These are phyloP conservation scores for Cryptus viduatorius DNA, from an alignment of 2,888 invertebrate species.

Conservation along the genomic window DNA sequence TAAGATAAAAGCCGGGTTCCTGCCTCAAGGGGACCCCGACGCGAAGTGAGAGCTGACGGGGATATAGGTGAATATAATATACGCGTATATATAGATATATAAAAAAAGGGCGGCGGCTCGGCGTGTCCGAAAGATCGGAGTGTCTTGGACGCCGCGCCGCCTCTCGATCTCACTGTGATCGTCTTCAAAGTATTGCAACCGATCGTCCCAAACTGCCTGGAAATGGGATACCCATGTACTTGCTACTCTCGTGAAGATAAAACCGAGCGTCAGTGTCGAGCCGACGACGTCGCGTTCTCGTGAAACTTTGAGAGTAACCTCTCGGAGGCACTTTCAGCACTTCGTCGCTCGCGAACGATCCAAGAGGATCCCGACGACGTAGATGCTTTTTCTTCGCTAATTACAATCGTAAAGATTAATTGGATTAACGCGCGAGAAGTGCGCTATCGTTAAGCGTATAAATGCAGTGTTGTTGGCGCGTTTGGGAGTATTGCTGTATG, in stretches of 20 bases:
- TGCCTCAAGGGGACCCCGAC: neutral
- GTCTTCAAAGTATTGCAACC: slow-evolving; percentile 65
- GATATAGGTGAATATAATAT: slow-evolving; percentile 45
- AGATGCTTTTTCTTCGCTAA: slow-evolving; percentile 73
- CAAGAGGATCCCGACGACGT: slow-evolving; percentile 39
- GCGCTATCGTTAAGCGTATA: slow-evolving; percentile 37
- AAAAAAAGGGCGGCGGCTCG: slow-evolving; percentile 60
- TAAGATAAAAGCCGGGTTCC: slow-evolving; percentile 59
- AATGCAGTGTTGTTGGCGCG: slow-evolving; percentile 33
- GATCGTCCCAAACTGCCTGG: slow-evolving; percentile 78
- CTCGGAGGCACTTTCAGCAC: slow-evolving; percentile 38
- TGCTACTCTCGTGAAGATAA: slow-evolving; percentile 82
- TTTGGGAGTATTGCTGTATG: slow-evolving; percentile 33
- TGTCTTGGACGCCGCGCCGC: slow-evolving; percentile 24
- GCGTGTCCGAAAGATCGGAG: slow-evolving; percentile 23
- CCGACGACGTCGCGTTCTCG: slow-evolving; percentile 45
- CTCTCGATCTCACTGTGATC: slow-evolving; percentile 41
- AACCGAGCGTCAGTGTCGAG: slow-evolving; percentile 72
- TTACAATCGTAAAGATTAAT: slow-evolving; percentile 83
- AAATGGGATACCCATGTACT: slow-evolving; percentile 83
- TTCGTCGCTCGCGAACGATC: slow-evolving; percentile 40
- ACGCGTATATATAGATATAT: neutral
- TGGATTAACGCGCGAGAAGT: slow-evolving; percentile 77
- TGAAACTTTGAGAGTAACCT: slow-evolving; percentile 48
- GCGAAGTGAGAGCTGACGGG: slow-evolving; percentile 33